phyloP scores from a whole-genome alignment of 2,888 invertebrate genomes.

The Drosophila imparisetae region DNA sequence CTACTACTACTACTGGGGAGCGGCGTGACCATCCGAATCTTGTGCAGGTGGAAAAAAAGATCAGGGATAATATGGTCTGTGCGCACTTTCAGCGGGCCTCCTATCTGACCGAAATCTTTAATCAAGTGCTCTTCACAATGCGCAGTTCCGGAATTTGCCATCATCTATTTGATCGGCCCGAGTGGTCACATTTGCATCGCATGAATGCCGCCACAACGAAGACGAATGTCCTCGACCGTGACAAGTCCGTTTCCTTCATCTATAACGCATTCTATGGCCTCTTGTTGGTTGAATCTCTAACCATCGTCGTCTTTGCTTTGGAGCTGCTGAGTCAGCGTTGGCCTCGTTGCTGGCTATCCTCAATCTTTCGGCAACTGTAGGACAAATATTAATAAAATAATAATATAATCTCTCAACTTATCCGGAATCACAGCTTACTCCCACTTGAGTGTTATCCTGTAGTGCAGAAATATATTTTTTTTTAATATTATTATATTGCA shows the following conservation, averaged over 20 bases:
- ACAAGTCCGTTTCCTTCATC: slow-evolving; percentile 52
- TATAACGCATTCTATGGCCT: slow-evolving; percentile 49
- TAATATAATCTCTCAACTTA: background rate
- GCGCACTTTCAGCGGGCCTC: slow-evolving; percentile 58
- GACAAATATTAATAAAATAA: background rate
- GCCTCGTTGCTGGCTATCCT: slow-evolving; percentile 15
- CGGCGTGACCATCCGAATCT: background rate
- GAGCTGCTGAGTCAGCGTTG: slow-evolving; percentile 38
- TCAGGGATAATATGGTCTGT: slow-evolving; percentile 62
- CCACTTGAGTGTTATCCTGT: background rate
- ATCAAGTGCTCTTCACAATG: slow-evolving; percentile 39
- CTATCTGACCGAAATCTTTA: slow-evolving; percentile 37
- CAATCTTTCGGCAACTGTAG: slow-evolving; percentile 22
- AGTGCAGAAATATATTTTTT: background rate
- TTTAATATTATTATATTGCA: background rate
- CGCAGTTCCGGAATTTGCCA: slow-evolving; percentile 57
- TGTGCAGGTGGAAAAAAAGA: slow-evolving; percentile 12
- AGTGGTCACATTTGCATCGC: slow-evolving; percentile 3
- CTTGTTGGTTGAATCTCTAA: slow-evolving; percentile 18
- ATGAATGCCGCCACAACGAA: background rate
- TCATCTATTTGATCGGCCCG: slow-evolving; percentile 22
- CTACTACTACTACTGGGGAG: background rate
- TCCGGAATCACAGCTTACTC: background rate
- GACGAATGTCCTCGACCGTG: background rate
- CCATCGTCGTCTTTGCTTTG: slow-evolving; percentile 38